These are phyloP conservation scores for Drosophila tropicalis DNA, from an alignment of 1,140 invertebrate genomes.

Conservation along the genomic window DNA sequence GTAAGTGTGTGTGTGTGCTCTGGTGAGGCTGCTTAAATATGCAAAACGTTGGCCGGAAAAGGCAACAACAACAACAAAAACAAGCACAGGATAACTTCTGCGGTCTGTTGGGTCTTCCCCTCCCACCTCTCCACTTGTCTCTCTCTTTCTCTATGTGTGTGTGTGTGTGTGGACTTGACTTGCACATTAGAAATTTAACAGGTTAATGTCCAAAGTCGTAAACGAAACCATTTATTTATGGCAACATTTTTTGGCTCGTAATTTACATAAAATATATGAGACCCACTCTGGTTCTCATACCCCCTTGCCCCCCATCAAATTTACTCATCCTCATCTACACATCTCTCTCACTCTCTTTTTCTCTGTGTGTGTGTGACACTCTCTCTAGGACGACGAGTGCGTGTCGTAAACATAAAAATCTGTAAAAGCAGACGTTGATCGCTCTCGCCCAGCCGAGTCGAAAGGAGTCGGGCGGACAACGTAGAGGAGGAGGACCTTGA, in stretches of 20 bases:
- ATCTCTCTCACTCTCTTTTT: not conserved
- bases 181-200: conserved; percentile 81
- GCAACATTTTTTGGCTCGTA: conserved; percentile 63
- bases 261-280: conserved; percentile 72
- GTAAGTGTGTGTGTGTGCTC: too few relatives aligned
- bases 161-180: conserved; percentile 51
- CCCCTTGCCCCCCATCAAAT: not conserved
- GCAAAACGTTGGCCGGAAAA: conserved; percentile 73
- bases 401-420: conserved; percentile 70
- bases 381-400: conserved; percentile 31
- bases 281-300: not conserved
- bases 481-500: conserved; percentile 45
- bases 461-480: too few relatives aligned
- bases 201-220: conserved; percentile 82
- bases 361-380: not conserved
- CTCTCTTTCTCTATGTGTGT: not conserved
- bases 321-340: not conserved
- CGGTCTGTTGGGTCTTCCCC: conserved; percentile 5
- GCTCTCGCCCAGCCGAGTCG: conserved; percentile 23
- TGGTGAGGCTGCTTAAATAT: conserved; percentile 73
- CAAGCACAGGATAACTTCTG: conserved; percentile 4
- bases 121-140: not conserved
- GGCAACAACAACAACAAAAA: conserved; percentile 11
- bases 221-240: conserved; percentile 82
- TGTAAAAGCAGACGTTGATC: conserved; percentile 50